These are phyloP conservation scores for Albula goreensis DNA, from an alignment of 2,113 vertebrate genomes.

Conservation along the genomic window DNA sequence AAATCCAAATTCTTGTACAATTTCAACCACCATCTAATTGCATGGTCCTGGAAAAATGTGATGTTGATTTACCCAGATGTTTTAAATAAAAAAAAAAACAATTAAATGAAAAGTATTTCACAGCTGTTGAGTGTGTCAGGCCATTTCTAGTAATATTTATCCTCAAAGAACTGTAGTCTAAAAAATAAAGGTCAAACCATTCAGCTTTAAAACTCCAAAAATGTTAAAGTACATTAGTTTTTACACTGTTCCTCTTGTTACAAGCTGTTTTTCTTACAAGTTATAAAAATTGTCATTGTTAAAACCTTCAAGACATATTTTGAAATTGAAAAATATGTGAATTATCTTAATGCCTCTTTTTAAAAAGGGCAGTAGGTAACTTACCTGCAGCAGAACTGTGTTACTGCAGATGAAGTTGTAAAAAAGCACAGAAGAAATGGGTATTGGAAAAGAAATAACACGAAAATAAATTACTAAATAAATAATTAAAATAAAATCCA, in stretches of 20 bases:
- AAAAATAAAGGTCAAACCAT: neutral
- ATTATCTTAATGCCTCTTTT: no score
- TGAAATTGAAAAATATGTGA: neutral
- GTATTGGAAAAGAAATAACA: no score
- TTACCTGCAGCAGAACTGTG: no score
- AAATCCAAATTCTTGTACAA: slow-evolving; percentile 22
- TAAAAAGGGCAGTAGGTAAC: no score
- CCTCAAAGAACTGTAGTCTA: neutral
- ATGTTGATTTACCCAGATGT: neutral
- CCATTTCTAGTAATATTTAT: neutral
- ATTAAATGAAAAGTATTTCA: neutral
- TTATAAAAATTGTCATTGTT: neutral
- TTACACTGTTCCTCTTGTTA: neutral
- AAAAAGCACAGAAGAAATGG: no score
- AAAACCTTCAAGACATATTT: neutral
- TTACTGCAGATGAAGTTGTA: no score
- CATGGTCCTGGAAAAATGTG: neutral
- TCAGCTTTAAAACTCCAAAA: neutral
- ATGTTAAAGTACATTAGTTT: neutral
- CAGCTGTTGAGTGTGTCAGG: neutral
- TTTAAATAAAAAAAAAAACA: neutral
- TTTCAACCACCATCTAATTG: slow-evolving; percentile 5
- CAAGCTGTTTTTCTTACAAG: no score
- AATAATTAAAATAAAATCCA: no score
- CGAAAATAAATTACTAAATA: no score